These are phyloP conservation scores for Coranthus polyacanthus DNA, from an alignment of 2,797 vertebrate species.

Conservation along the genomic window DNA sequence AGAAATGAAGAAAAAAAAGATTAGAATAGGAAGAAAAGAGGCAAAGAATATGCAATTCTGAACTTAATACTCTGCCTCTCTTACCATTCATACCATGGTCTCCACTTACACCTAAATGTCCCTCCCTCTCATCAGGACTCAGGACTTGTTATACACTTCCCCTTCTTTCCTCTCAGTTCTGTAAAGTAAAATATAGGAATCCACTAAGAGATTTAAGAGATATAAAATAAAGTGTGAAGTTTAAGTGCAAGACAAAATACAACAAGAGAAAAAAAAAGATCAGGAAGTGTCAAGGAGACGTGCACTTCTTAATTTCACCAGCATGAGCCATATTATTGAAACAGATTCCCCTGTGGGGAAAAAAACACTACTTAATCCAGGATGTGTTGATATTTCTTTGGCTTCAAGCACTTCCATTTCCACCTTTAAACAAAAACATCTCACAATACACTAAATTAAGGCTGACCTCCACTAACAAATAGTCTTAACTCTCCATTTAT, in stretches of 20 bases:
- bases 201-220: constrained; percentile 16
- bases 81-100: neutral
- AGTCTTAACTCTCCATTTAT: constrained; percentile 25
- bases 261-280: constrained; percentile 29
- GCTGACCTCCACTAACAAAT: constrained; percentile 23
- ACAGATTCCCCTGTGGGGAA: constrained; percentile 44
- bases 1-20: constrained; percentile 4
- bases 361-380: constrained; percentile 60
- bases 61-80: constrained; percentile 16
- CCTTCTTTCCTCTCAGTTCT: neutral
- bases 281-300: constrained; percentile 20
- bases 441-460: constrained; percentile 48
- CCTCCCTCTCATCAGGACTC: neutral
- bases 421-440: constrained; percentile 66
- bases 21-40: constrained; percentile 1
- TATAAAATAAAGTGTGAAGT: neutral
- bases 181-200: neutral
- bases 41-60: constrained; percentile 4
- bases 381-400: constrained; percentile 69
- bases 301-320: constrained; percentile 31
- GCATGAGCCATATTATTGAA: constrained; percentile 56
- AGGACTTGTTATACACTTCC: too few relatives aligned
- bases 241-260: constrained; percentile 34
- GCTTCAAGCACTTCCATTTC: constrained; percentile 57
- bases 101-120: too few relatives aligned